These are phyloP conservation scores for Guaruba guarouba DNA, from an alignment of 2,113 vertebrate species.

Conservation along the genomic window DNA sequence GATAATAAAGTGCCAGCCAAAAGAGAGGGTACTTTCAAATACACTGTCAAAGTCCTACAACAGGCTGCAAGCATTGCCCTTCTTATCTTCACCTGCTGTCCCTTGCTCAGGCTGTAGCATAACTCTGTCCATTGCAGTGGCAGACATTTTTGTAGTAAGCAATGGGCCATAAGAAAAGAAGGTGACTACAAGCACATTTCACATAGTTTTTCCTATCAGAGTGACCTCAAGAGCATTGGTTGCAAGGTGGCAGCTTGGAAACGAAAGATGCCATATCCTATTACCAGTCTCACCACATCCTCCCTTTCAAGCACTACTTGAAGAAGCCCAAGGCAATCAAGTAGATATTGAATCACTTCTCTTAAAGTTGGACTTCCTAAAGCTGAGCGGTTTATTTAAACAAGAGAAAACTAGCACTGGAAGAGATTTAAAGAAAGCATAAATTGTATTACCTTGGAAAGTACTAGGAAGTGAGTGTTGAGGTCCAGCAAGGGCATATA, in stretches of 20 bases:
- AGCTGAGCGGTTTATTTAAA: conserved; percentile 17
- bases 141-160: background rate
- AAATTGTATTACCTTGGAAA: conserved; percentile 14
- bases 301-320: conserved; percentile 1
- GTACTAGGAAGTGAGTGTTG: background rate
- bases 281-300: conserved; percentile 6
- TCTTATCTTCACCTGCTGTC: background rate
- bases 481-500: conserved; percentile 5
- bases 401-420: background rate
- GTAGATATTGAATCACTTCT: conserved; percentile 21
- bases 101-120: background rate
- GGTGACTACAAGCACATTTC: background rate
- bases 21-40: background rate
- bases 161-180: background rate
- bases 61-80: background rate
- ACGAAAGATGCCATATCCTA: background rate
- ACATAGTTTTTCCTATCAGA: background rate
- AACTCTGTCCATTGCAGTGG: background rate
- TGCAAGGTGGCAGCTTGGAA: background rate
- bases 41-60: background rate
- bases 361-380: background rate
- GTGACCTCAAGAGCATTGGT: background rate
- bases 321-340: background rate
- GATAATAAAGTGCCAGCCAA: background rate
- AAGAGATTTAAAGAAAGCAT: conserved; percentile 28